Conservation (phyloP, 2,113 vertebrate genomes). For the Aphelocoma coerulescens region DNA sequence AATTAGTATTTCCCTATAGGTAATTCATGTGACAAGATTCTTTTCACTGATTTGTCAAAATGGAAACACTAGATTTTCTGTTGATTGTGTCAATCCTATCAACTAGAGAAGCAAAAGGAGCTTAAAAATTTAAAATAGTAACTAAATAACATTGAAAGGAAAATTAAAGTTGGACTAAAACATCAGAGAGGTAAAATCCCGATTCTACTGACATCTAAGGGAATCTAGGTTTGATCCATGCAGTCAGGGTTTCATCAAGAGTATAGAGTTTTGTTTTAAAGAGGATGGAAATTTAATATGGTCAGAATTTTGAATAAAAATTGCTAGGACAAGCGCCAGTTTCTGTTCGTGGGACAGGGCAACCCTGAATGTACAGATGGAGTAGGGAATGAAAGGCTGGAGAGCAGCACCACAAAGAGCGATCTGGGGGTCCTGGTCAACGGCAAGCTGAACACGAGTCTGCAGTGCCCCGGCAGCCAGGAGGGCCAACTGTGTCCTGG, state of each 20-base stretch:
- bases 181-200: neutral
- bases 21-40: neutral
- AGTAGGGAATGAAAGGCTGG: neutral
- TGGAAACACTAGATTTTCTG: neutral
- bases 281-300: neutral
- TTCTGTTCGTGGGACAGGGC: neutral
- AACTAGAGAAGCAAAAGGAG: neutral
- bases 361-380: neutral
- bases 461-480: neutral
- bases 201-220: neutral
- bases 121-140: neutral
- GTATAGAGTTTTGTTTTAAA: neutral
- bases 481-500: neutral
- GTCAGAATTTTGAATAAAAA: neutral
- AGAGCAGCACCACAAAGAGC: neutral
- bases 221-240: neutral
- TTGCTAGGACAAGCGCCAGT: no score
- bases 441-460: neutral
- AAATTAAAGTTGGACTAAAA: neutral
- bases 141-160: neutral
- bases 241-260: neutral
- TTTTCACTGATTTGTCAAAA: neutral
- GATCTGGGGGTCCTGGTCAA: accelerated
- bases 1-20: neutral
- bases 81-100: neutral